Base-by-base conservation (phyloP, 2,888 invertebrate species). In the Eupithecia vulgata region DNA sequence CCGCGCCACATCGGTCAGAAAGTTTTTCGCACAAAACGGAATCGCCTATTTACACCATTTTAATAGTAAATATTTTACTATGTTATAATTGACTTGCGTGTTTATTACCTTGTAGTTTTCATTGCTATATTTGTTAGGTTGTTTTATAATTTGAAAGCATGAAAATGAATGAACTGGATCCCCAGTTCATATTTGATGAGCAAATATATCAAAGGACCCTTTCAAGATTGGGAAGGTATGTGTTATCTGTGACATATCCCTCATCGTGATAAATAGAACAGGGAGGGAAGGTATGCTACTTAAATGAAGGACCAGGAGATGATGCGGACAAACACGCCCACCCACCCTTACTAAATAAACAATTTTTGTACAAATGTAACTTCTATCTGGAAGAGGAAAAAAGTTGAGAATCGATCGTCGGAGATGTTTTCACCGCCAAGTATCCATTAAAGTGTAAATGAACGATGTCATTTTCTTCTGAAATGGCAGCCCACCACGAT, bases 391-490 rank as follows among this genome's bases (percentile, higher is more conserved):
- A 67, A 52, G 61, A 71, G 71, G 68, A 70, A 57, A 72, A 59
- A 70, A 72, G 68, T 62, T 70, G 67, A 62, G 61, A 71, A 74
- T 74, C 74, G 71, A 69, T 74, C 69, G 42, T 42, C 48, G 70
- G 70, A 75, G 74, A 75, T 62, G 73, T 73, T 68, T 75, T 68
- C 67, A 52, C 70, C 64, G 67, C 69, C 72, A 73, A 73, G 71
- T 69, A 68, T 73, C 71, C 74, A 74, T 78, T 76, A 72, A 71
- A 74, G 70, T 78, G 72, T 73, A 76, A 78, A 76, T 74, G 71
- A 75, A 74, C 68, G 74, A 73, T 78, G 69, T 71, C 72, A 73
- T 74, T 78, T 70, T 69, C 30, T 52, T 72, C 64, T 67, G 67
- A 70, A 72, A 75, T 68, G 72, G 68, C 73, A 34, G 64, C 70